Evolutionary conservation across 2,113 vertebrate species (phyloP), one percentile per base, ranked within the genome.

Genomic region (Monopterus albus): DNA sequence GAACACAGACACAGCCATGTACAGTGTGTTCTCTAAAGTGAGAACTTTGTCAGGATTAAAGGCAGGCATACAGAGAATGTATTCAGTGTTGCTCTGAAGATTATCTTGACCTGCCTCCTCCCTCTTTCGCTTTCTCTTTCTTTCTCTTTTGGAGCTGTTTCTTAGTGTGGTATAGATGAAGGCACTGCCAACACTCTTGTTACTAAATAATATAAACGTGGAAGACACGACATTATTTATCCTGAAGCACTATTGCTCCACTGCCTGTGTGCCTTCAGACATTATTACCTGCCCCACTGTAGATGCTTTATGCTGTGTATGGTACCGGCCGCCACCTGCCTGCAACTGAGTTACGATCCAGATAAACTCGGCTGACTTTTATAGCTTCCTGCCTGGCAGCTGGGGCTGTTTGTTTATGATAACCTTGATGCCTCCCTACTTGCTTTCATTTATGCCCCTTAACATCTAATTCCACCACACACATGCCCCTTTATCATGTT

Each of bases 311-410:
- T 55, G 50, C 52, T 46, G 65, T 57, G 67, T 70, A 10, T 11
- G 49, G 23, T 35, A 43, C 40, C 53, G 53, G 39, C 56, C 3
- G 17, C n/a, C 83, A 85, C 72, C 86, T 79, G 86, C 80, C 47
- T 53, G 17, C 66, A 4, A 59, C 14, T 57, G 53, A 81, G 17
- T 79, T 77, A 82, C n/a, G 1, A 33, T 58, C 45, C 40, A 47
- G 70, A 73, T 78, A n/a, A 64, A 72, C 36, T 11, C 20, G 0
- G 26, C 7, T 23, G 56, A 53, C 64, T 56, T 73, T 82, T 57
- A 81, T 36, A 59, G 84, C 74, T 86, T 88, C 76, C 76, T 78
- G 66, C 82, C 61, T 82, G 66, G 66, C 64, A 79, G 63, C 65
- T 81, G 56, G 50, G 46, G 29, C 26, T 75, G 42, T 71, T 59